A percentile compares a stretch with the other conserved stretches of the same genome.
Evolutionary conservation across 2,888 invertebrate genomes (phyloP).

Genomic region (Ormyrus thymus): DNA sequence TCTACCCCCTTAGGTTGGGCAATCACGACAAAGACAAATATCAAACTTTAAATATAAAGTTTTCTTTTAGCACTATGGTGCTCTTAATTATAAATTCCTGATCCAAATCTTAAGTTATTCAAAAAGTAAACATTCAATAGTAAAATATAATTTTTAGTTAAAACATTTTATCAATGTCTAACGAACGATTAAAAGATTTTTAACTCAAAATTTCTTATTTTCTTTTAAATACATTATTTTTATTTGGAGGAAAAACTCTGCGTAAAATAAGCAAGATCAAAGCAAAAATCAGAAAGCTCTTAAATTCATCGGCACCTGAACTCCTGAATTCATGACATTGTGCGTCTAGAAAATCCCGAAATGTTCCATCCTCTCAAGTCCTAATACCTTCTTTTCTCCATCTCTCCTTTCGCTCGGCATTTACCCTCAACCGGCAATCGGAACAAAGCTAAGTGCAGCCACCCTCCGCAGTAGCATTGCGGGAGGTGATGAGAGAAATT

Average conservation of each 20-base stretch:
- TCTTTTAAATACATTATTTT: no score
- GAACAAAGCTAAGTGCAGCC: constrained; percentile 48
- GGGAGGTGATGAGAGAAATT: constrained; percentile 34
- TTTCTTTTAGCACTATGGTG: not conserved
- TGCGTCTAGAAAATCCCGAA: no score
- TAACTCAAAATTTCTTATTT: no score
- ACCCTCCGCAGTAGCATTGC: not conserved
- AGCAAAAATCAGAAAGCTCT: no score
- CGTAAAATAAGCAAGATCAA: no score
- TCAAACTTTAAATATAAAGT: constrained; percentile 13
- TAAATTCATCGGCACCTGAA: no score
- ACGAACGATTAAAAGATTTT: no score
- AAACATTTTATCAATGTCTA: no score
- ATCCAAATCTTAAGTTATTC: not conserved
- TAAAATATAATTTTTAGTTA: no score
- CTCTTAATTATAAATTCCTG: not conserved
- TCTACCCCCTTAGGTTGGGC: constrained; percentile 11
- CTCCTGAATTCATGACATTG: no score
- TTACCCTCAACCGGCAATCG: constrained; percentile 22
- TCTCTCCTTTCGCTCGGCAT: not conserved
- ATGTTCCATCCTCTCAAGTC: not conserved
- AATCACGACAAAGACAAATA: constrained; percentile 33
- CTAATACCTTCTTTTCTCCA: constrained; percentile 26
- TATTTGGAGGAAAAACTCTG: no score
- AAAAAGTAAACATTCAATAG: no score